Conservation (phyloP, 2,888 invertebrate species). For the Drosophila pseudotakahashii region DNA sequence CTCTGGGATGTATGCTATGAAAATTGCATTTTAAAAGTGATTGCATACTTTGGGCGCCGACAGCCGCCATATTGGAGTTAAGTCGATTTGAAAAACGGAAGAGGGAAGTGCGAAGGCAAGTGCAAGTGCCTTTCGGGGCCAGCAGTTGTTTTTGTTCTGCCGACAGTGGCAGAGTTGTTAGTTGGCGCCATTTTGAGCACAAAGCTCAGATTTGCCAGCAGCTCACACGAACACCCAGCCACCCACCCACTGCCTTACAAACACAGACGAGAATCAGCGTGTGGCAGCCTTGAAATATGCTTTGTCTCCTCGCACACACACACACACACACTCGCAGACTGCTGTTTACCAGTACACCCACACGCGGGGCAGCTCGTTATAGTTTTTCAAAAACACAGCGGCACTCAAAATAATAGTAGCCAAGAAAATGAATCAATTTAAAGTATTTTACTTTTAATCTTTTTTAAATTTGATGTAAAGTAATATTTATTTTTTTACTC, state of each 20-base stretch:
- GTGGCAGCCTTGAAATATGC: conserved; percentile 52
- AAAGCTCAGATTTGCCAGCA: conserved; percentile 64
- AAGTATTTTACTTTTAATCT: no score
- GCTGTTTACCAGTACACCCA: conserved; percentile 18
- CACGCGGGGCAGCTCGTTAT: conserved; percentile 44
- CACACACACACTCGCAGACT: conserved; percentile 5
- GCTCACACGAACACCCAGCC: conserved; percentile 25
- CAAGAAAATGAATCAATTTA: no score
- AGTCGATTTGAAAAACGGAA: conserved; percentile 11
- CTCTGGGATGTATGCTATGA: conserved; percentile 10
- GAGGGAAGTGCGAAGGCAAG: conserved; percentile 2
- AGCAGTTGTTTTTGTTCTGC: conserved; percentile 30
- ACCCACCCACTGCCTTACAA: conserved; percentile 12
- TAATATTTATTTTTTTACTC: no score
- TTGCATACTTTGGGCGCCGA: conserved; percentile 32
- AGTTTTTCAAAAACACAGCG: conserved; percentile 40
- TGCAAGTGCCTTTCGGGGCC: no score
- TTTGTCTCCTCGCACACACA: conserved; percentile 36
- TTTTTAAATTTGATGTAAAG: no score
- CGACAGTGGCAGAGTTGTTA: conserved; percentile 51
- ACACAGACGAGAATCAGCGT: conserved; percentile 25
- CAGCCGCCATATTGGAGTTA: conserved; percentile 14
- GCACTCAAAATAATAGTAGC: conserved; percentile 1
- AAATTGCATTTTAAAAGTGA: conserved; percentile 26
- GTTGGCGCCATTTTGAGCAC: conserved; percentile 56